phyloP scores from a whole-genome alignment of 1,140 invertebrate genomes.

The Orchestia grillus region DNA sequence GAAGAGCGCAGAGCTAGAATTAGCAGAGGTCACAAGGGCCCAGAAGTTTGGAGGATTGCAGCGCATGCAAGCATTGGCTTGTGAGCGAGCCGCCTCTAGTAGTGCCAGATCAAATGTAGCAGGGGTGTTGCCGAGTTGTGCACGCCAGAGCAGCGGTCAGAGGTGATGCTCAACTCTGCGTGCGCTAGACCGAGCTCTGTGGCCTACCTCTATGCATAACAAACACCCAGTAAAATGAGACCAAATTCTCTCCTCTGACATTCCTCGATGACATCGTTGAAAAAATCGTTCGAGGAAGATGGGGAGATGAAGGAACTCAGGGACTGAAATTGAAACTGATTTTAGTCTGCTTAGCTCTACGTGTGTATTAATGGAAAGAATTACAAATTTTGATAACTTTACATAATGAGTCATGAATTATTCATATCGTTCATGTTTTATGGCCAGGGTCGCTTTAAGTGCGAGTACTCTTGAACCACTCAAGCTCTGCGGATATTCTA shows the following conservation, averaged over 20 bases:
- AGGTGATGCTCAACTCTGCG: not conserved
- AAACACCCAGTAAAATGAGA: not conserved
- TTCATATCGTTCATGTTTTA: not conserved
- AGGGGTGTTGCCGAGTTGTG: not conserved
- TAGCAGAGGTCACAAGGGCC: not conserved
- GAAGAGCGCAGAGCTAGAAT: not conserved
- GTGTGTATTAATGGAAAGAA: not conserved
- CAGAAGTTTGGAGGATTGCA: not conserved
- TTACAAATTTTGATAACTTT: not conserved
- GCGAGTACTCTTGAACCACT: not conserved
- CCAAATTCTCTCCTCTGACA: not conserved
- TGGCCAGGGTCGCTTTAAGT: too few relatives aligned
- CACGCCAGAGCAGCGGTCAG: not conserved
- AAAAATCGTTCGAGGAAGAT: not conserved
- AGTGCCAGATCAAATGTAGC: not conserved
- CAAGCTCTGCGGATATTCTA: not conserved
- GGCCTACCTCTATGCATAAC: not conserved
- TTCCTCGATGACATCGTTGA: not conserved
- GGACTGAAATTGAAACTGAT: not conserved
- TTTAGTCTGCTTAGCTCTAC: not conserved
- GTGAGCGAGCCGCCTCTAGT: not conserved
- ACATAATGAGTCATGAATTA: not conserved
- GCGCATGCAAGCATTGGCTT: not conserved
- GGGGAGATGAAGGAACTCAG: not conserved
- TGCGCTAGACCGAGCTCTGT: not conserved